phyloP scores from a whole-genome alignment of 1,140 invertebrate genomes.

The Aricia agestis region DNA sequence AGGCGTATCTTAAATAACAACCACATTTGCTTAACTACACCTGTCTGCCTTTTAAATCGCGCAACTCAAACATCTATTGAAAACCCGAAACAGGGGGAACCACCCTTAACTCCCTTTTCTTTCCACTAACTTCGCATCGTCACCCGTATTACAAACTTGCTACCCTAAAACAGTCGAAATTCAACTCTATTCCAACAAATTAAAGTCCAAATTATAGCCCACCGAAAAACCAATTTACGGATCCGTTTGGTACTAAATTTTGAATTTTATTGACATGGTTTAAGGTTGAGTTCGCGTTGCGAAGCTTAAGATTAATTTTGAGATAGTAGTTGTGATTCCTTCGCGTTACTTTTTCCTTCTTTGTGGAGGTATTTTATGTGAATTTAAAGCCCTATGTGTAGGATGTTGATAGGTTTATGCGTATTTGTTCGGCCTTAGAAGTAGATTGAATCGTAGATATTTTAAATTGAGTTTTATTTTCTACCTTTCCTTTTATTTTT shows the following conservation, averaged over 20 bases:
- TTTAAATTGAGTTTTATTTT: constrained; percentile 25
- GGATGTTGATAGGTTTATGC: constrained; percentile 45
- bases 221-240: constrained; percentile 66
- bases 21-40: constrained; percentile 43
- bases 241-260: constrained; percentile 32
- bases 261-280: constrained; percentile 27
- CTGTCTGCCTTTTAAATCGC: constrained; percentile 64
- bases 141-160: constrained; percentile 68
- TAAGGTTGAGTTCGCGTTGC: constrained; percentile 29
- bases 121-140: constrained; percentile 72
- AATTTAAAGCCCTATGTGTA: constrained; percentile 67
- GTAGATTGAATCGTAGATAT: constrained; percentile 34
- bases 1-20: constrained; percentile 17
- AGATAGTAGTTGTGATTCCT: constrained; percentile 74
- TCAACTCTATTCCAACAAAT: constrained; percentile 11
- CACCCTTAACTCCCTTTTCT: constrained; percentile 67
- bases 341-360: constrained; percentile 74
- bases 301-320: constrained; percentile 60
- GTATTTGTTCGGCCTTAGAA: constrained; percentile 35
- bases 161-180: constrained; percentile 31
- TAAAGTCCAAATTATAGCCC: constrained; percentile 35
- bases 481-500: neutral
- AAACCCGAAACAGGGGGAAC: constrained; percentile 70
- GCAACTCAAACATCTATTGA: constrained; percentile 72
- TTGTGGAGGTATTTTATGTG: constrained; percentile 72